Evolutionary conservation across 2,888 invertebrate species (phyloP).

Genomic region (Ametastegia equiseti): DNA sequence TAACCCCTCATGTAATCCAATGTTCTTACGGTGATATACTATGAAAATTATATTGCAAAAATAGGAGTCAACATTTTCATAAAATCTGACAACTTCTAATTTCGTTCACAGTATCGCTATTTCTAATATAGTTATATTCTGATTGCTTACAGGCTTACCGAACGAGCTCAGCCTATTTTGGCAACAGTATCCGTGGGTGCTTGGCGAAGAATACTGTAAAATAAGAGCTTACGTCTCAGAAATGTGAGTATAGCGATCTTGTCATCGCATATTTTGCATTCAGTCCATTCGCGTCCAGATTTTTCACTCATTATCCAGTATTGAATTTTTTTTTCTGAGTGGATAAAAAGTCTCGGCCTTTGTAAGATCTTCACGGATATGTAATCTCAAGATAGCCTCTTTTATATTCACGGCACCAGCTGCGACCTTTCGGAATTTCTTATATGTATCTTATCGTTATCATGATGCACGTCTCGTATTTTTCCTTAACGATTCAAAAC

Average conservation of each 20-base stretch:
- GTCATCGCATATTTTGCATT: neutral
- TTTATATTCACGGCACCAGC: neutral
- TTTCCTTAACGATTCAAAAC: neutral
- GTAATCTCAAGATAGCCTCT: neutral
- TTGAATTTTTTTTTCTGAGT: neutral
- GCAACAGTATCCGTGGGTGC: conserved; percentile 92
- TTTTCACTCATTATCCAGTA: neutral
- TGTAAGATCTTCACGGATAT: neutral
- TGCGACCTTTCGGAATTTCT: neutral
- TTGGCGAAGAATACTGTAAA: conserved; percentile 90
- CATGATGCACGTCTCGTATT: neutral
- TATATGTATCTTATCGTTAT: neutral
- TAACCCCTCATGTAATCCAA: neutral
- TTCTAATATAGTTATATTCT: conserved; percentile 1
- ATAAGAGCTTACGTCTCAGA: conserved; percentile 89
- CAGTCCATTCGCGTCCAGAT: neutral
- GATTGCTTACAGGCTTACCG: conserved; percentile 85
- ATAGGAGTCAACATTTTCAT: neutral
- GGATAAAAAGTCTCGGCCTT: neutral
- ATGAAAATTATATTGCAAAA: neutral
- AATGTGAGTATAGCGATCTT: conserved; percentile 85
- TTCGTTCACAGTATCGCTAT: conserved; percentile 1
- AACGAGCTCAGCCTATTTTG: conserved; percentile 90
- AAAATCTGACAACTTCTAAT: neutral
- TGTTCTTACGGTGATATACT: neutral